A percentile compares a stretch with the other conserved stretches of the same genome.
Evolutionary conservation across 2,888 invertebrate species (phyloP).

Genomic region (Colostygia pectinataria): DNA sequence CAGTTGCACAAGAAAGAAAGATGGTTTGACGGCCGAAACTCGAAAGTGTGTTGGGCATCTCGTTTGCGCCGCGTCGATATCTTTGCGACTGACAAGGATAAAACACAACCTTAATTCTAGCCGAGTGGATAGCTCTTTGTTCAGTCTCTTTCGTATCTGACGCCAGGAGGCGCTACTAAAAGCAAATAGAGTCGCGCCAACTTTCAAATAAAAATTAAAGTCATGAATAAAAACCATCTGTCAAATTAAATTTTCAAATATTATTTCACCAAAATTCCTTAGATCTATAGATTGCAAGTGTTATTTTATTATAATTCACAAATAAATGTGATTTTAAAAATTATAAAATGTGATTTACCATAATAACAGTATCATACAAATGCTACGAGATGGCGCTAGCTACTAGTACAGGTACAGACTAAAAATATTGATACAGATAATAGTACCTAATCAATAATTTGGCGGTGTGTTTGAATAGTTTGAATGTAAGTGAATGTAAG

Average conservation of each 20-base stretch:
- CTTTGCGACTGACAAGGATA: constrained; percentile 62
- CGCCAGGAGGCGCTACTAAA: constrained; percentile 58
- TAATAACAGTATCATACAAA: too few species aligned
- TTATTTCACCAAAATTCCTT: background rate
- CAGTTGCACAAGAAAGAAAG: constrained; percentile 83
- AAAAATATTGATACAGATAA: constrained; percentile 8
- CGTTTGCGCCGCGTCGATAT: constrained; percentile 51
- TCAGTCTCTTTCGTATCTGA: constrained; percentile 53
- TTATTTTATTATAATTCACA: too few species aligned
- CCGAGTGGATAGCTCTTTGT: constrained; percentile 76
- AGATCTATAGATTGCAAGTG: too few species aligned
- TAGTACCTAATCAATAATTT: background rate
- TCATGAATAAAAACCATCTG: constrained; percentile 2
- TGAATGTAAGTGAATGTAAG: too few species aligned
- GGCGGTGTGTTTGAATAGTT: too few species aligned
- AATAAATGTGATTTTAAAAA: too few species aligned
- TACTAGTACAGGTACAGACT: background rate
- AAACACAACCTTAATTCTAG: constrained; percentile 75
- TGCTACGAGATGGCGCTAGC: constrained; percentile 11
- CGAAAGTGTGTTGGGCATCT: constrained; percentile 68
- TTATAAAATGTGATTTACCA: too few species aligned
- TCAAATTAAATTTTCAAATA: background rate
- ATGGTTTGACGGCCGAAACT: constrained; percentile 80
- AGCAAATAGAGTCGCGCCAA: constrained; percentile 21
- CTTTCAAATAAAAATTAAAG: constrained; percentile 10